phyloP scores from a whole-genome alignment of 2,113 vertebrate species.

The Thymallus thymallus region DNA sequence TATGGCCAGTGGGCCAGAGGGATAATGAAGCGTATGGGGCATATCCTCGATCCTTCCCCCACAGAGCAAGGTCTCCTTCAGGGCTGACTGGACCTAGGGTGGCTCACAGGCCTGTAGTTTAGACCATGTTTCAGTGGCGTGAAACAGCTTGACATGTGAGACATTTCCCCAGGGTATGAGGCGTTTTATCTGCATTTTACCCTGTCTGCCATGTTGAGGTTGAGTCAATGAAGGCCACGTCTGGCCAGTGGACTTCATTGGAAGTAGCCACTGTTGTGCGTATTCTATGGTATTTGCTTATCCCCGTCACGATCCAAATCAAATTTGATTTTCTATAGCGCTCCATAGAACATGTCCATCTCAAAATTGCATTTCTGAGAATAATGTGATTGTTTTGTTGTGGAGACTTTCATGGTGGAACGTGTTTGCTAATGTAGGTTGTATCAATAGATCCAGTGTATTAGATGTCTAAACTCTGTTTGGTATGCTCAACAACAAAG shows the following conservation, averaged over 20 bases:
- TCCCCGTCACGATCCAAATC: conserved; percentile 33
- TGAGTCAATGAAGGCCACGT: neutral
- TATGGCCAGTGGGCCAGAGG: conserved; percentile 40
- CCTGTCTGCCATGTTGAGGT: neutral
- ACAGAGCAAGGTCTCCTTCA: conserved; percentile 42
- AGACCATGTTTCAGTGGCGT: conserved; percentile 44
- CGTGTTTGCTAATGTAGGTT: conserved; percentile 42
- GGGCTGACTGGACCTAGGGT: conserved; percentile 14
- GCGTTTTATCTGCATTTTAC: conserved; percentile 25
- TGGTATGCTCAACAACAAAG: conserved; percentile 58
- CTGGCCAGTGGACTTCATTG: neutral
- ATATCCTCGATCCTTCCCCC: conserved; percentile 24
- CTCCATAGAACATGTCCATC: conserved; percentile 29
- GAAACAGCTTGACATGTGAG: conserved; percentile 61
- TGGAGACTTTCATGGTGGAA: conserved; percentile 7
- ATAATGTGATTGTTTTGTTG: conserved; percentile 43
- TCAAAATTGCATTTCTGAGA: conserved; percentile 40
- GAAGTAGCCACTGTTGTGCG: neutral
- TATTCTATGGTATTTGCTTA: conserved; percentile 25
- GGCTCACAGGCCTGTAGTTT: conserved; percentile 29
- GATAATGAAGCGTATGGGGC: conserved; percentile 54
- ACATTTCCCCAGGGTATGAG: conserved; percentile 43
- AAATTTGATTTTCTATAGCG: neutral
- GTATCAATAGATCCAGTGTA: conserved; percentile 42
- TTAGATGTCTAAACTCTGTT: conserved; percentile 47